A percentile compares a stretch with the other conserved stretches of the same genome.
Evolutionary conservation across 2,888 invertebrate species (phyloP).

Genomic region (Ichneumoninae sp.): DNA sequence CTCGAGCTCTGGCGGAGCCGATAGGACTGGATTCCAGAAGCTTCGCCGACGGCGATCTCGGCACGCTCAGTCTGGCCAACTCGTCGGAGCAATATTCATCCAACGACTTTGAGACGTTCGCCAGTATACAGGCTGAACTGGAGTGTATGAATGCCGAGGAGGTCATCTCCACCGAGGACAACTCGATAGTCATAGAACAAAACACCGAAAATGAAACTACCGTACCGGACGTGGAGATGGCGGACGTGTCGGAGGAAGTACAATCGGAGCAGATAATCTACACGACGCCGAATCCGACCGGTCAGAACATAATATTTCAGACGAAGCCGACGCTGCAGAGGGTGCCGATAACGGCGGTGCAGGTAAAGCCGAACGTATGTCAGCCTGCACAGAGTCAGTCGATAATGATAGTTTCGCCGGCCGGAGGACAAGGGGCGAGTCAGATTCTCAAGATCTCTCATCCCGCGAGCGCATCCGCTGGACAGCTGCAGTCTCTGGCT

Average conservation of each 20-base stretch:
- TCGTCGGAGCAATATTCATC: constrained; percentile 78
- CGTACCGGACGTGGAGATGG: constrained; percentile 79
- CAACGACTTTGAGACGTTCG: constrained; percentile 83
- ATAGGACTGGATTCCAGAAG: constrained; percentile 76
- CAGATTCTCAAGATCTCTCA: constrained; percentile 84
- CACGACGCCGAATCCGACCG: constrained; percentile 78
- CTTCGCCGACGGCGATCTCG: constrained; percentile 79
- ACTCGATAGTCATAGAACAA: constrained; percentile 70
- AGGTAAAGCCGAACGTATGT: constrained; percentile 78
- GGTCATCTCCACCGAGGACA: constrained; percentile 81
- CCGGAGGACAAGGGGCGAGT: constrained; percentile 81
- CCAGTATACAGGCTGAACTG: constrained; percentile 84
- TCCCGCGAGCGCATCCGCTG: constrained; percentile 80
- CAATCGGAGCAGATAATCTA: constrained; percentile 80
- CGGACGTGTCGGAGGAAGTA: constrained; percentile 77
- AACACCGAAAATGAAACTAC: constrained; percentile 74
- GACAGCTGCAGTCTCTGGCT: constrained; percentile 82
- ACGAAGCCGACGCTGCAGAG: constrained; percentile 82
- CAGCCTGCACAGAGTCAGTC: constrained; percentile 81
- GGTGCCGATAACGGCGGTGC: constrained; percentile 79
- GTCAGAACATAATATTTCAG: constrained; percentile 81
- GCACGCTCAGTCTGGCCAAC: constrained; percentile 77
- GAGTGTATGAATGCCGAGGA: constrained; percentile 83
- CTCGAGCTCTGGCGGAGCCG: constrained; percentile 79
- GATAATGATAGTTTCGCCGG: constrained; percentile 83